phyloP scores from a whole-genome alignment of 2,113 vertebrate species.

The Tetrax tetrax region DNA sequence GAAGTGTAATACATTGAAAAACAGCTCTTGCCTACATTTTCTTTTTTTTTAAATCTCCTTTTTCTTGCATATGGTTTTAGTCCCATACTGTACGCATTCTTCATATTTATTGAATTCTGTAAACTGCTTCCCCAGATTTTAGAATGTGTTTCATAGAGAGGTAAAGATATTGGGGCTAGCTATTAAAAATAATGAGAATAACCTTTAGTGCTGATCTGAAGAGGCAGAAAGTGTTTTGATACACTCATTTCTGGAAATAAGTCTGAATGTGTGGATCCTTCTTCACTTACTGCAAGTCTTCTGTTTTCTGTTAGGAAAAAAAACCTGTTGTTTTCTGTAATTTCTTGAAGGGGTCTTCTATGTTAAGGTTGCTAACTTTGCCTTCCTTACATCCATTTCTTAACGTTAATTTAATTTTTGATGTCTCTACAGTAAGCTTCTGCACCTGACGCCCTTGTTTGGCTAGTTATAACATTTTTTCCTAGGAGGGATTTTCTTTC shows the following conservation, averaged over 20 bases:
- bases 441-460: background rate
- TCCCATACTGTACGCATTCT: background rate
- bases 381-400: background rate
- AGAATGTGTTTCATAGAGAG: background rate
- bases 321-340: background rate
- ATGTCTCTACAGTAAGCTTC: background rate
- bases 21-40: background rate
- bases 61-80: background rate
- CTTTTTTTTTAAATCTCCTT: background rate
- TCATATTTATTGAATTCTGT: background rate
- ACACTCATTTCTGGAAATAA: background rate
- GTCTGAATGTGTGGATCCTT: background rate
- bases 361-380: background rate
- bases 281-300: background rate
- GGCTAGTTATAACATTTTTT: background rate
- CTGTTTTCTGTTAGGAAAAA: background rate
- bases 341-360: background rate
- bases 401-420: background rate
- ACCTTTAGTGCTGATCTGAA: background rate
- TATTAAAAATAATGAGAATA: conserved; percentile 23
- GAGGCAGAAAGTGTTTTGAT: background rate
- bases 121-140: background rate
- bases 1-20: background rate
- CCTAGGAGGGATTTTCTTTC: conserved; percentile 19
- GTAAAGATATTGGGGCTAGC: background rate